Base-by-base conservation (phyloP, 2,113 vertebrate genomes). In the Odobenus rosmarus region DNA sequence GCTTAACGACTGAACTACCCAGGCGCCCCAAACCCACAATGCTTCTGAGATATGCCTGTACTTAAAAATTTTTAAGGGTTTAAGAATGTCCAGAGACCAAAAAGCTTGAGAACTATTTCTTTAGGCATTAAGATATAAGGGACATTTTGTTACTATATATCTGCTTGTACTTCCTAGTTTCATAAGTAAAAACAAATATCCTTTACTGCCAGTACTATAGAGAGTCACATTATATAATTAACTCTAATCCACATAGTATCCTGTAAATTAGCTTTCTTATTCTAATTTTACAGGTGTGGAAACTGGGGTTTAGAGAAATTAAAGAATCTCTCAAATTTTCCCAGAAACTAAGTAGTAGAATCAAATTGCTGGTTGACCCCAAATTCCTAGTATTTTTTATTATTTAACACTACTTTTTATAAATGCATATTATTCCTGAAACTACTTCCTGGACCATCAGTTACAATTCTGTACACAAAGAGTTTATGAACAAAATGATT, bases 401-500 rank as follows among this genome's bases (percentile, higher is more conserved):
- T 53, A 16, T 36, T 64, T 89, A 33, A 71, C 28, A 49, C 15
- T 23, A 0, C 61, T 8, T 95, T 84, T 83, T 28, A 36, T 67
- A 81, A 95, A 67, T 80, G 16, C 3, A 16, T 8, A 15, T 67
- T 86, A 82, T 67, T 53, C 13, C 59, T 96, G 31, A 90, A 89
- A 76, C 36, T 24, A 39, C 21, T 21, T 53, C 5, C 46, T 42
- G 14, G 46, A 4, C 3, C 12, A 49, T 95, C 69, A 39, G 49
- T 79, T 69, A 64, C 28, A 89, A 33, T 42, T 74, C 15, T 79
- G 13, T 80, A 76, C 4, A 10, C 11, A 90, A 90, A 6, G 53
- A 90, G 18, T 53, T 96, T 89, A 92, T 71, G 77, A 89, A 57
- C 55, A 90, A 49, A 87, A 42, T 81, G 14, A 67, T 51, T 88